These are phyloP conservation scores for Hydraecia micacea DNA, from an alignment of 2,888 invertebrate genomes.

Conservation along the genomic window DNA sequence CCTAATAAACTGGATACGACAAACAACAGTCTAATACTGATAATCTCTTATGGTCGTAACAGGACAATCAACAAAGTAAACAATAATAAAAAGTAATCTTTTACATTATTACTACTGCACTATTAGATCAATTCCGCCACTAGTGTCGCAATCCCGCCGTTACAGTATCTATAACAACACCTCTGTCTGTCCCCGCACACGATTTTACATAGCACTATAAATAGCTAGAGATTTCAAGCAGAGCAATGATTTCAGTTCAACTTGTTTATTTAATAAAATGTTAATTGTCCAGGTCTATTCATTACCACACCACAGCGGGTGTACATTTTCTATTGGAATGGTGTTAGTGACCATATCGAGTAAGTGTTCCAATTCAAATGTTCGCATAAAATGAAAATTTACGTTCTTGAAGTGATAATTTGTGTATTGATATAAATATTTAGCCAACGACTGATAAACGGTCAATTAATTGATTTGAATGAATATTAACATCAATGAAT, in stretches of 20 bases:
- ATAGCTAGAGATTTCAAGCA: slow-evolving; percentile 17
- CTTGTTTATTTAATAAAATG: background rate
- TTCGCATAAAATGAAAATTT: slow-evolving; percentile 47
- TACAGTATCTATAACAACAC: slow-evolving; percentile 64
- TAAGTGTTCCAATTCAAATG: slow-evolving; percentile 46
- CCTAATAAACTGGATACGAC: background rate
- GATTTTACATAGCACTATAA: slow-evolving; percentile 16
- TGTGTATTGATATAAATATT: slow-evolving; percentile 48
- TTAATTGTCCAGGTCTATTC: slow-evolving; percentile 27
- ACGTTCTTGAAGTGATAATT: slow-evolving; percentile 49
- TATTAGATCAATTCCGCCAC: slow-evolving; percentile 56
- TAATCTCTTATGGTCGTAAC: background rate
- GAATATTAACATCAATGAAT: slow-evolving; percentile 47
- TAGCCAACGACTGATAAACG: slow-evolving; percentile 47
- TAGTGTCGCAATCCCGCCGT: slow-evolving; percentile 66
- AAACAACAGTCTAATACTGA: background rate
- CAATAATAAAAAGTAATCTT: slow-evolving; percentile 12
- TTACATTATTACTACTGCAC: slow-evolving; percentile 3
- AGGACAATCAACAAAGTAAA: slow-evolving; percentile 16
- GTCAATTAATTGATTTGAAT: slow-evolving; percentile 33
- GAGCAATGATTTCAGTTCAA: background rate
- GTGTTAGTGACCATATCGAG: slow-evolving; percentile 54
- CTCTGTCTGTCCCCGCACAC: slow-evolving; percentile 56
- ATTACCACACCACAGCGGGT: slow-evolving; percentile 9
- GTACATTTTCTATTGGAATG: slow-evolving; percentile 51